phyloP scores from a whole-genome alignment of 2,113 vertebrate genomes.

The Alouatta palliata region DNA sequence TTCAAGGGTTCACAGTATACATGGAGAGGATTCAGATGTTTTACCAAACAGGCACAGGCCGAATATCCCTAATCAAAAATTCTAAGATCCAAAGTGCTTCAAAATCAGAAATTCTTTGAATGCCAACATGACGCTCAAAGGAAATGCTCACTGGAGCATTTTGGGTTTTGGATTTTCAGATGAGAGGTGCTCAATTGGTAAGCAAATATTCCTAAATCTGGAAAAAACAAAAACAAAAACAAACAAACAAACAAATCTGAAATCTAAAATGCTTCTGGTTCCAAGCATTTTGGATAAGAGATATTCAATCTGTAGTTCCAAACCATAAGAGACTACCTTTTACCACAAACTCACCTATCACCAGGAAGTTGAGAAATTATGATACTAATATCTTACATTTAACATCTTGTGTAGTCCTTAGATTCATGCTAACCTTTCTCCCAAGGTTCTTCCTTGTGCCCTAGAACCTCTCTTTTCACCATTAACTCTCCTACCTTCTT shows the following conservation, averaged over 20 bases:
- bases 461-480: not conserved
- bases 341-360: not conserved
- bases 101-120: not conserved
- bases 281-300: not conserved
- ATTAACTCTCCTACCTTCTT: not conserved
- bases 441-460: not conserved
- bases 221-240: not conserved
- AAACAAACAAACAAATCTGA: not conserved
- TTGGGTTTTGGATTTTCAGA: not conserved
- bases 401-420: not conserved
- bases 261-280: not conserved
- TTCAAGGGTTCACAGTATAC: not conserved
- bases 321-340: not conserved
- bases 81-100: not conserved
- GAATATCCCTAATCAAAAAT: not conserved
- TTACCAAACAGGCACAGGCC: not conserved
- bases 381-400: not conserved
- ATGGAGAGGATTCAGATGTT: not conserved
- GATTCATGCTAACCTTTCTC: not conserved
- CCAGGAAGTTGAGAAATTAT: not conserved
- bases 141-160: not conserved
- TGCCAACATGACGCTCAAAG: not conserved
- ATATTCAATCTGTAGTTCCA: not conserved
- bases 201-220: not conserved
- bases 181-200: not conserved